Base-by-base conservation (phyloP, 2,113 vertebrate species). In the Machaerirhynchus nigripectus region DNA sequence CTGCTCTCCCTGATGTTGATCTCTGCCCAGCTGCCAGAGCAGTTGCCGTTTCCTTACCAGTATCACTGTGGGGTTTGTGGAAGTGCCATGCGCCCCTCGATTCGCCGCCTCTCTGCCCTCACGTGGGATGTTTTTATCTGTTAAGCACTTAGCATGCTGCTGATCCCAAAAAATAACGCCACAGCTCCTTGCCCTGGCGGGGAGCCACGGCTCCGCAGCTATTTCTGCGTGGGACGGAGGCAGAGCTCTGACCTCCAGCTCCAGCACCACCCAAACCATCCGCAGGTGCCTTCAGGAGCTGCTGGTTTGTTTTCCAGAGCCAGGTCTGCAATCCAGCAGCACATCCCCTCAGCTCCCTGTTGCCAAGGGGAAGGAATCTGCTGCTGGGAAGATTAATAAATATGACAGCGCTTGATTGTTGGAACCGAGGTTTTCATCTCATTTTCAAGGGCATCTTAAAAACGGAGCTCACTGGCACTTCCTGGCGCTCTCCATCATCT, bases 371-470 rank as follows among this genome's bases (percentile, higher is more conserved):
- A n/a, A 81, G 42, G 90, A 87, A 77, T 88, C 79, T 88, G 91
- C 87, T 81, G 57, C 91, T 87, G 57, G 78, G 65, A 81, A 93
- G 96, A 95, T 95, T 73, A 94, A 97, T 88, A 95, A 96, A 93
- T 46, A n/a, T 28, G 39, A 33, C 77, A 33, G 59, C 8, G 11
- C 57, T 16, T 71, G 94, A 78, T 88, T 95, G 88, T 91, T 52
- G 78, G 75, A 95, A 84, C 65, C 17, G 2, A 28, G 86, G 15
- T 95, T 97, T 97, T 85, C 86, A 95, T 96, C 96, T 97, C 79
- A 33, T 97, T 97, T 97, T 92, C 97, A 97, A 98, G 97, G 97
- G 69, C 89, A 9, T 65, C 53, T 95, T 13, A 56, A 67, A 91
- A 95, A 84, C 13, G 79, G 90, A 97, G 96, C 76, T 95, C n/a